These are phyloP conservation scores for Prunella himalayana DNA, from an alignment of 2,113 vertebrate species.

Conservation along the genomic window DNA sequence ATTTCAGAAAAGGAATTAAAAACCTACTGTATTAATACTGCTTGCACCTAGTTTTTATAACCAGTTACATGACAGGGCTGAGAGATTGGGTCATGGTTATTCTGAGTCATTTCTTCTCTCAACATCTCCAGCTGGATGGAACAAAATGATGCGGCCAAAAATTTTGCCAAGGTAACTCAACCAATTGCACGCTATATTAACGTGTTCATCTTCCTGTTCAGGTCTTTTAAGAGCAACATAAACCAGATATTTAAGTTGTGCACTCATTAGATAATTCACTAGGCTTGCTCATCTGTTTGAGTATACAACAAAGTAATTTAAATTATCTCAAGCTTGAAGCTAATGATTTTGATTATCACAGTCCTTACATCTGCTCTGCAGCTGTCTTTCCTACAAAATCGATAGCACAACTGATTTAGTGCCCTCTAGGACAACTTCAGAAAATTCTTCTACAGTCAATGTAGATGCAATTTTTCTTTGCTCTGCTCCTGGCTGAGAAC, in stretches of 20 bases:
- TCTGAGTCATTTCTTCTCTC: neutral
- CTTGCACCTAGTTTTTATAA: neutral
- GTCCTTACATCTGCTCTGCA: conserved; percentile 11
- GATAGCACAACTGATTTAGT: neutral
- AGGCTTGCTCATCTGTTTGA: neutral
- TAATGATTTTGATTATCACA: neutral
- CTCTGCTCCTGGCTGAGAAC: neutral
- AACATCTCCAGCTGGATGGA: neutral
- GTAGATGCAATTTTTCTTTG: conserved; percentile 17
- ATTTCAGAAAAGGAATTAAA: neutral
- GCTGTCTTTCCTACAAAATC: neutral
- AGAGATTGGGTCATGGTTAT: neutral
- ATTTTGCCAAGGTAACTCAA: neutral
- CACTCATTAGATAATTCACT: neutral
- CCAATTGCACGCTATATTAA: neutral
- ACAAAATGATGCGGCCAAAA: neutral
- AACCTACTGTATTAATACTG: neutral
- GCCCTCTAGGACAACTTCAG: neutral
- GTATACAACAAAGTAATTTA: neutral
- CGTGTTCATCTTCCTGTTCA: neutral
- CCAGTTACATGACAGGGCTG: accelerated
- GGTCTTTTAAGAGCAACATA: neutral
- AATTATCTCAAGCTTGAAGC: neutral
- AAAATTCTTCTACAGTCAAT: conserved; percentile 30
- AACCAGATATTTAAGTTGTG: neutral